These are phyloP conservation scores for Ranitomeya variabilis DNA, from an alignment of 2,113 vertebrate genomes.

Conservation along the genomic window DNA sequence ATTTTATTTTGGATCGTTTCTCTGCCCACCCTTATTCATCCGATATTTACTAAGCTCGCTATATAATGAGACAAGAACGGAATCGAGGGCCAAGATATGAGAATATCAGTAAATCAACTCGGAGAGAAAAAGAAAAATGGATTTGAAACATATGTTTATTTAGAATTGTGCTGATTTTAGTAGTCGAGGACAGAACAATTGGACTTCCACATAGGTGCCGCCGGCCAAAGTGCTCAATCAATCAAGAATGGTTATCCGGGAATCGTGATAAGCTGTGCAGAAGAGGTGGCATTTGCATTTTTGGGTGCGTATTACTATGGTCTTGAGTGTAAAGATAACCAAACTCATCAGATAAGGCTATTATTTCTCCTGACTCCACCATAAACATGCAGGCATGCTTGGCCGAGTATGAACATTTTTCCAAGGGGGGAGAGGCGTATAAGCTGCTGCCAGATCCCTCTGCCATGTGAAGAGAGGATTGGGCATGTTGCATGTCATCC, in stretches of 20 bases:
- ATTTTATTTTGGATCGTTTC: slow-evolving; percentile 45
- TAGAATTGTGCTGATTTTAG: slow-evolving; percentile 42
- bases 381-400: neutral
- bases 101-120: slow-evolving; percentile 51
- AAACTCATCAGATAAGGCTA: neutral
- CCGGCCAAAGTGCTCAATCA: slow-evolving; percentile 21
- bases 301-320: neutral
- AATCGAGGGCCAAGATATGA: slow-evolving; percentile 34
- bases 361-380: neutral
- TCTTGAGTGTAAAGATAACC: neutral
- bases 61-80: slow-evolving; percentile 40
- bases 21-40: slow-evolving; percentile 42
- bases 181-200: slow-evolving; percentile 29
- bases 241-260: neutral
- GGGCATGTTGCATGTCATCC: neutral
- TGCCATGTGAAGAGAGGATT: neutral
- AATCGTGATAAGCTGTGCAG: neutral
- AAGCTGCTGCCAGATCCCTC: neutral
- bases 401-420: neutral
- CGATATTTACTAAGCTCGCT: slow-evolving; percentile 36
- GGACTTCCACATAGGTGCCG: slow-evolving; percentile 25
- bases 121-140: neutral
- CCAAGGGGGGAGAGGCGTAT: neutral
- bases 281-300: neutral
- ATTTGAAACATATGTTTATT: slow-evolving; percentile 52